Conservation (phyloP, 2,113 vertebrate species). For the Pseudopipra pipra region DNA sequence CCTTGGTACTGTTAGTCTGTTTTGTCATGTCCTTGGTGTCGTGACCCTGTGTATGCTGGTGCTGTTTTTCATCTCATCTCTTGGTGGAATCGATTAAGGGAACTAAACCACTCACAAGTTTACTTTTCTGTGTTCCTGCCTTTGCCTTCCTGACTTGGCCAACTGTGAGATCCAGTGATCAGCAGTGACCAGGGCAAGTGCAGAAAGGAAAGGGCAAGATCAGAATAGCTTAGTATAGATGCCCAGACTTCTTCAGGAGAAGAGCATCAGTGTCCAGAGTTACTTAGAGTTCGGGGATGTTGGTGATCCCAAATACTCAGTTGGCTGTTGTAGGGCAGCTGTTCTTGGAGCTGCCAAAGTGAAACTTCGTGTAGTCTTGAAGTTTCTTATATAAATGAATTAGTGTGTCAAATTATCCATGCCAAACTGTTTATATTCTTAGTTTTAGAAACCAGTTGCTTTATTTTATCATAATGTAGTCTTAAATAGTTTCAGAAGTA, state of each 20-base stretch:
- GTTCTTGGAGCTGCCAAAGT: not conserved
- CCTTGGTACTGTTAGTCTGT: not conserved
- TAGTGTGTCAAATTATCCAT: not conserved
- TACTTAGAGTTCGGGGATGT: not conserved
- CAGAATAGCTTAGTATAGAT: not conserved
- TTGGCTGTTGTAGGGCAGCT: not conserved
- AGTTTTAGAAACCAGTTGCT: not conserved
- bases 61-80: not conserved
- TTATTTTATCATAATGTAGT: not conserved
- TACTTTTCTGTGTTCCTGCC: not conserved
- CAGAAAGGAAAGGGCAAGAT: not conserved
- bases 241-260: not conserved
- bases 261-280: not conserved
- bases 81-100: not conserved
- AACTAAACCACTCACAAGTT: not conserved
- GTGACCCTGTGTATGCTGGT: fast-evolving
- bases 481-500: not conserved
- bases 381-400: not conserved
- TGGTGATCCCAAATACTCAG: not conserved
- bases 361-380: not conserved
- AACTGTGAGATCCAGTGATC: fast-evolving
- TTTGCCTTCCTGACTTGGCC: not conserved
- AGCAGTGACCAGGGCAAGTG: not conserved
- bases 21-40: not conserved
- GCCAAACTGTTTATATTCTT: not conserved